Percentiles rank a stretch among this genome's conserved stretches.
Conservation (phyloP, 2,888 invertebrate species). For the Ischnus inquisitorius region DNA sequence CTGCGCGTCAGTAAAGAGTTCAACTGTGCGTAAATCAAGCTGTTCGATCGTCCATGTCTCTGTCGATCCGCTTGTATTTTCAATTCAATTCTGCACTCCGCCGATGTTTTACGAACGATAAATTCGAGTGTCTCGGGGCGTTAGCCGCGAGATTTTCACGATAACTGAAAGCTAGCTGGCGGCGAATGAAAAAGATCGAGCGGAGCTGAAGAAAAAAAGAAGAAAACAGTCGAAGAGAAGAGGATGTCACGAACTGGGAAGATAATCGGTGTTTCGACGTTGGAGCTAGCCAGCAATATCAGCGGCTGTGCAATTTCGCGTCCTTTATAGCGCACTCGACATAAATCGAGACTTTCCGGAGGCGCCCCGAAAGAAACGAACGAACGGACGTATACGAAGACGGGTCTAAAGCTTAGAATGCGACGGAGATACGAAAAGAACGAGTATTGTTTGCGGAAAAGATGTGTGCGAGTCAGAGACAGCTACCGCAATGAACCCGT, state of each 20-base stretch:
- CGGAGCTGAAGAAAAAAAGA: not conserved
- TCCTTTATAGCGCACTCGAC: slow-evolving; percentile 45
- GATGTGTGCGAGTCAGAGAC: not conserved
- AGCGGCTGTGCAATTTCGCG: slow-evolving; percentile 55
- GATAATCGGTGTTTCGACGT: slow-evolving; percentile 59
- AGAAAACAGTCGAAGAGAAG: not conserved
- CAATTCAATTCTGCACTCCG: not conserved
- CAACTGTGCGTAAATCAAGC: not conserved
- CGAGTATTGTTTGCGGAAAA: slow-evolving; percentile 4
- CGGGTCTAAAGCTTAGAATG: not conserved
- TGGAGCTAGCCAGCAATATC: slow-evolving; percentile 33
- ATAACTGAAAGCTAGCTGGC: not conserved
- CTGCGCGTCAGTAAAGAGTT: not conserved
- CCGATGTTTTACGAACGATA: slow-evolving; percentile 4
- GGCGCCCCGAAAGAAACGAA: slow-evolving; percentile 28
- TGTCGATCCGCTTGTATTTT: not conserved
- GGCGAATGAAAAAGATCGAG: not conserved
- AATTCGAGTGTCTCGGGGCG: slow-evolving; percentile 29
- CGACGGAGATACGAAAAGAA: slow-evolving; percentile 4
- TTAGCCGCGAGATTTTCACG: slow-evolving; percentile 6
- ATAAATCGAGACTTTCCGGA: slow-evolving; percentile 46
- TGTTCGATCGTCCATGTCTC: slow-evolving; percentile 2
- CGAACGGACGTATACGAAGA: not conserved
- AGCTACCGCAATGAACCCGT: not conserved
- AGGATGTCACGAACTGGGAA: slow-evolving; percentile 37